Conservation (phyloP, 2,113 vertebrate genomes). For the Mixornis gularis region DNA sequence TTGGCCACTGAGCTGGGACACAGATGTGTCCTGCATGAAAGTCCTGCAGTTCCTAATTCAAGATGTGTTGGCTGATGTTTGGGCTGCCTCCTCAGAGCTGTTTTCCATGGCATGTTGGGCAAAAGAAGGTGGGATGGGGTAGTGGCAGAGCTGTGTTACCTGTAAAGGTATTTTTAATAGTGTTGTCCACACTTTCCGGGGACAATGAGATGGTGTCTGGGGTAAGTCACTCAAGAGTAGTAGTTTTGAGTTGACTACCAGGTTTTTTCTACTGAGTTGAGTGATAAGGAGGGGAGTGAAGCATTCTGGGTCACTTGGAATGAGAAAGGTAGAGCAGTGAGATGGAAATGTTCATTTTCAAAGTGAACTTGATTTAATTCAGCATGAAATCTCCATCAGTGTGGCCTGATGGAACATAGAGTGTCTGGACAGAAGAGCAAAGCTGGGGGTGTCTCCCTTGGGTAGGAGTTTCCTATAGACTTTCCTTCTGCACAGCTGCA, state of each 20-base stretch:
- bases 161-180: background rate
- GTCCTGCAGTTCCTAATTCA: background rate
- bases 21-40: accelerated
- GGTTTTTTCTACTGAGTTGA: background rate
- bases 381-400: background rate
- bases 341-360: background rate
- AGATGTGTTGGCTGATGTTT: accelerated
- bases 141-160: background rate
- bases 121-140: background rate
- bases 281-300: background rate
- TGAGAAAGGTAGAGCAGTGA: background rate
- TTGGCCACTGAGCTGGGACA: background rate
- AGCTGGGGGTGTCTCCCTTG: background rate
- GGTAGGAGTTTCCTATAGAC: background rate
- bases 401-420: background rate
- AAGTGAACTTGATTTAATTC: background rate
- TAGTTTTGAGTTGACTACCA: background rate
- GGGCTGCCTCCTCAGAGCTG: background rate
- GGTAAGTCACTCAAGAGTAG: background rate
- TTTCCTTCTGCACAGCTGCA: background rate
- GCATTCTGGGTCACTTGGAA: background rate
- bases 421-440: background rate
- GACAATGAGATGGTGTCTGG: background rate
- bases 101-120: accelerated
- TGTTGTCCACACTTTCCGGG: background rate